Base-by-base conservation (phyloP, 2,113 vertebrate genomes). In the Terrapene triunguis region DNA sequence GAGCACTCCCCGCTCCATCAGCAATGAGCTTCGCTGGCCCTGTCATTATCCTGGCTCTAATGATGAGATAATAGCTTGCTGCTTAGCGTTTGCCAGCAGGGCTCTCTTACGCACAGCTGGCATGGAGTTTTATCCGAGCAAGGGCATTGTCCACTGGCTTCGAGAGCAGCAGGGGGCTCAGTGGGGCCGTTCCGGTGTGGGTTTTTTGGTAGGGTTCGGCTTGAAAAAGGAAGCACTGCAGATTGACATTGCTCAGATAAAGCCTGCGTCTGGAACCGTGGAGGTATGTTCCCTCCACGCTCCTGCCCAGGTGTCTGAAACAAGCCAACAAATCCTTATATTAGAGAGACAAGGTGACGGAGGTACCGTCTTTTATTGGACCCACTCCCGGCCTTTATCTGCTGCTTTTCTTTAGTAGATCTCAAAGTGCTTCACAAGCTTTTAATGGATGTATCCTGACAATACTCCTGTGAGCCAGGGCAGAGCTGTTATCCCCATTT, bases 91-190 rank as follows among this genome's bases (percentile, higher is more conserved):
- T 93, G 92, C 95, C 93, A 80, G 87, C 90, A 54, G 87, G 65
- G 90, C 81, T 95, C 95, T 92, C 93, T 89, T 27, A 48, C 47
- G 94, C 85, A 91, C 97, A 97, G 95, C 85, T 96, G 96, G 96
- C 94, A 87, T 55, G 90, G 47, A 78, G 12, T 5, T 72, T 47
- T 91, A 27, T 82, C 94, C 88, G 74, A 84, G 93, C 88, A 89
- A 89, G 69, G 90, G 87, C 79, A 93, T 84, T 14, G 74, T 65
- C 55, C 86, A 2, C 35, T 38, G 85, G 27, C 92, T 91, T 74
- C 42, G 22, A 87, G 50, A 93, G 81, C 84, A 84, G 65, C 87
- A 1, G 0, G 72, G 17, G 82, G 27, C 55, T 11, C 79, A 14
- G 54, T 6, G 72, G 3, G 44, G 65, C 93, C n/a, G 90, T 82